Evolutionary conservation across 2,888 invertebrate species (phyloP).

Genomic region (Drosophila anomalipes): DNA sequence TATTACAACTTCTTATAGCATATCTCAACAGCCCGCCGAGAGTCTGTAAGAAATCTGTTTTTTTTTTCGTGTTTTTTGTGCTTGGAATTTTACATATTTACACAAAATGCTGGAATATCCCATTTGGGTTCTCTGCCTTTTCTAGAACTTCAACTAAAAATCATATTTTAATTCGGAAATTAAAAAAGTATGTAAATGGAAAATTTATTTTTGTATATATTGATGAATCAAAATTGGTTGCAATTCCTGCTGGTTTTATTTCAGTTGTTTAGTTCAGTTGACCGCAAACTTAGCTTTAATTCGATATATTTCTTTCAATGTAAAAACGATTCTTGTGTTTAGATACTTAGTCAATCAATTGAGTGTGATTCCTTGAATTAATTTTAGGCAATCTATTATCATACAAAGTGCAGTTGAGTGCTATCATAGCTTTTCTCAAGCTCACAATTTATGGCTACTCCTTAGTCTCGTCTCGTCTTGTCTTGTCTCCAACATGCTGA

Average conservation of each 20-base stretch:
- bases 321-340: background rate
- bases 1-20: constrained; percentile 76
- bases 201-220: background rate
- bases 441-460: constrained; percentile 43
- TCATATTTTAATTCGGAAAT: background rate
- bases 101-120: constrained; percentile 17
- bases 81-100: constrained; percentile 11
- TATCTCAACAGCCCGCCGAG: constrained; percentile 33
- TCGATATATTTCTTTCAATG: constrained; percentile 38
- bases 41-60: constrained; percentile 43
- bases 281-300: constrained; percentile 22
- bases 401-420: constrained; percentile 29
- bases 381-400: constrained; percentile 5
- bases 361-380: background rate
- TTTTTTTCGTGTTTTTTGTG: background rate
- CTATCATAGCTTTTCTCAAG: constrained; percentile 29
- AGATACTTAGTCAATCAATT: constrained; percentile 29
- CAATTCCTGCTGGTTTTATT: constrained; percentile 4
- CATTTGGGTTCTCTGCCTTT: background rate
- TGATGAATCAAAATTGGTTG: constrained; percentile 33
- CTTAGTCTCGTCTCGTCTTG: background rate
- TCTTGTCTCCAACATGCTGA: constrained; percentile 10
- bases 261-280: constrained; percentile 1
- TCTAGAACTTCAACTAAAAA: background rate
- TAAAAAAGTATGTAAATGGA: background rate